A percentile compares a stretch with the other conserved stretches of the same genome.
phyloP scores from a whole-genome alignment of 1,140 invertebrate genomes.

The Panonychus citri region DNA sequence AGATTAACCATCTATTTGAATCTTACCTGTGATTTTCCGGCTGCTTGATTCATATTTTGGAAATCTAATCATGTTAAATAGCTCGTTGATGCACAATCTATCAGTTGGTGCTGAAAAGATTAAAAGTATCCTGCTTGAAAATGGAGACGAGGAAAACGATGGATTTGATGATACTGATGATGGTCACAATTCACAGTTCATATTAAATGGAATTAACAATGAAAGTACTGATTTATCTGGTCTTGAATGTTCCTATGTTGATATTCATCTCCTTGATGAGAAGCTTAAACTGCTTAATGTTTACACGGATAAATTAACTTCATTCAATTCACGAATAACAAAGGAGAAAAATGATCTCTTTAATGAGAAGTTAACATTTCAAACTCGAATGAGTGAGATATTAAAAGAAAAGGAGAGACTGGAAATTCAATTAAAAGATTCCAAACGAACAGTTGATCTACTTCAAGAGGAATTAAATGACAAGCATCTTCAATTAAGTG shows the following conservation, averaged over 20 bases:
- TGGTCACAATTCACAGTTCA: too few relatives aligned
- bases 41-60: too few relatives aligned
- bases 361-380: background rate
- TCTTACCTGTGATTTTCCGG: too few relatives aligned
- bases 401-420: background rate
- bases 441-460: background rate
- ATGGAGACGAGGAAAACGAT: too few relatives aligned
- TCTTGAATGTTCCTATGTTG: slow-evolving; percentile 1
- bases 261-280: background rate
- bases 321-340: background rate
- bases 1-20: too few relatives aligned
- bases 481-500: slow-evolving; percentile 5
- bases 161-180: too few relatives aligned
- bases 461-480: slow-evolving; percentile 6
- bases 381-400: background rate
- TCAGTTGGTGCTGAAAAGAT: too few relatives aligned
- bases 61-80: too few relatives aligned
- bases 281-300: slow-evolving; percentile 1
- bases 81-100: too few relatives aligned
- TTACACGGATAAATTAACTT: background rate
- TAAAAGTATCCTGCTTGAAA: too few relatives aligned
- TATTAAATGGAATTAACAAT: too few relatives aligned
- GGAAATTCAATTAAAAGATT: background rate
- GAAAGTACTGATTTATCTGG: background rate
- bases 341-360: background rate